Evolutionary conservation across 2,113 vertebrate genomes (phyloP), one percentile per base, ranked within the genome.

Genomic region (Sphyrna mokarran): DNA sequence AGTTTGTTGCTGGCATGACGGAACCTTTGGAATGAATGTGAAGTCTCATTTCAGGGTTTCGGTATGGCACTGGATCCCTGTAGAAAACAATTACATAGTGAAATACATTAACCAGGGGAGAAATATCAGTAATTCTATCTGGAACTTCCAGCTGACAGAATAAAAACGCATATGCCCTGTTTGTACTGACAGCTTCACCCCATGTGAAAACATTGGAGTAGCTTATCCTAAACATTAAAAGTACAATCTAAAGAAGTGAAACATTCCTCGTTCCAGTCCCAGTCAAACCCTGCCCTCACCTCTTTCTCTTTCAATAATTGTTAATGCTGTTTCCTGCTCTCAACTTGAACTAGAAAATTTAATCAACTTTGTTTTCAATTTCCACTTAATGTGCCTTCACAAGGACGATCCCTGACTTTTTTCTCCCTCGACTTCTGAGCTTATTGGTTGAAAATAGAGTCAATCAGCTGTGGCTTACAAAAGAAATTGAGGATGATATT

Each of bases 1-100:
- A 96, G 68, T 96, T 96, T 23, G 96, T 93, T 23, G 97, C 97
- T 0, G 98, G 97, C 66, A 97, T 96, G 96, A 98, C 96, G 83
- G 96, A 95, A 72, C 97, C 98, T 0, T 97, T 97, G 58, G 97
- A 16, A 0, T 98, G 97, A 95, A 97, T 98, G 94, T 98, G 97
- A 83, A 98, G 97, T 96, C 97, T 97, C 87, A 97, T 63, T 69
- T 95, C 66, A 48, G 93, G 93, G 40, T 95, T 95, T 72, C 93
- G n/a, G 23, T 95, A 95, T 1, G 93, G 66, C 66, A 70, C 66
- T 26, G 93, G 20, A 37, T 95, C 93, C 93, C 93, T 95, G 40
- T 23, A 69, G 22, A 48, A 72, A 8, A 83, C n/a, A 40, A 70
- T 23, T 43, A 29, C 26, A 23, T 22, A 70, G 8, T 9, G 16